phyloP scores from a whole-genome alignment of 2,888 invertebrate species.

The Sphaerophoria rueppellii region DNA sequence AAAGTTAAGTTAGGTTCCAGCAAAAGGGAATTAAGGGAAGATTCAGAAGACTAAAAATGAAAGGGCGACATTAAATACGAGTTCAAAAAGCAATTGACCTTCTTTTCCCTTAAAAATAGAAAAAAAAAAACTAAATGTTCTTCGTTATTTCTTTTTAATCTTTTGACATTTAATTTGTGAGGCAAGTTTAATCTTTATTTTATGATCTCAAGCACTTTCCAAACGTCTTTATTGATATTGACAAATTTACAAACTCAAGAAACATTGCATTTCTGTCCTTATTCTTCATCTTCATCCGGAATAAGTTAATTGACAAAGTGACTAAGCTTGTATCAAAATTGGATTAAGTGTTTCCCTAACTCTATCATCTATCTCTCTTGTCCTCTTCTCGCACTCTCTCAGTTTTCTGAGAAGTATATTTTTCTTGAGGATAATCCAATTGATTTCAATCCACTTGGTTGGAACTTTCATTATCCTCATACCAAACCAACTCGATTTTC shows the following conservation, averaged over 20 bases:
- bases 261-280: constrained; percentile 2
- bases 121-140: not conserved
- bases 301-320: constrained; percentile 36
- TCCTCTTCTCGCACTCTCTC: not conserved
- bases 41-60: no score
- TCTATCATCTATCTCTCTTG: constrained; percentile 7
- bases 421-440: constrained; percentile 41
- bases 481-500: not conserved
- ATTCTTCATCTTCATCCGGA: not conserved
- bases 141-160: not conserved
- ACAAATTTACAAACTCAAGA: not conserved
- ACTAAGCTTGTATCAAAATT: constrained; percentile 36
- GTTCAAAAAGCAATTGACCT: no score
- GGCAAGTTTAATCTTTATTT: not conserved
- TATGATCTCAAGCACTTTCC: not conserved
- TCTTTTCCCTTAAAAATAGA: not conserved
- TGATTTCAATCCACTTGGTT: constrained; percentile 39
- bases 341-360: constrained; percentile 24
- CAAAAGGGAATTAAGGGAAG: no score
- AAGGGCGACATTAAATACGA: no score
- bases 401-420: not conserved
- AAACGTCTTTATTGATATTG: not conserved
- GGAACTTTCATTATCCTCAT: constrained; percentile 41
- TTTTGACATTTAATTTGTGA: not conserved
- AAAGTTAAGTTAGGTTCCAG: no score